These are phyloP conservation scores for Apis dorsata DNA, from an alignment of 1,140 invertebrate genomes.

Conservation along the genomic window DNA sequence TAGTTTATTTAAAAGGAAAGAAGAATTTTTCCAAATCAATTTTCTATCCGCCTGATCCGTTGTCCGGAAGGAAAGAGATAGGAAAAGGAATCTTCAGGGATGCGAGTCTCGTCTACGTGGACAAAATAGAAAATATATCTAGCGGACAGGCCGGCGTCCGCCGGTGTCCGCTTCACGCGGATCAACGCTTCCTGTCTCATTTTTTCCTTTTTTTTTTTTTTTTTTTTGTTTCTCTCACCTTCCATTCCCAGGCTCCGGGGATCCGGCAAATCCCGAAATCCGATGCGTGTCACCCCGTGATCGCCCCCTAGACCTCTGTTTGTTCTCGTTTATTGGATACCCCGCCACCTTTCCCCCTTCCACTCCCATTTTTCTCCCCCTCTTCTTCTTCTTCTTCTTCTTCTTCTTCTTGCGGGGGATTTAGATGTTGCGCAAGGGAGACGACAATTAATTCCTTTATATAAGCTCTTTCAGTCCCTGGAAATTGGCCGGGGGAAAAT, in stretches of 20 bases:
- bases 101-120: constrained; percentile 41
- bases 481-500: too few relatives aligned
- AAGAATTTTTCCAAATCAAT: too few relatives aligned
- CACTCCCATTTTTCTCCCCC: neutral
- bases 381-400: neutral
- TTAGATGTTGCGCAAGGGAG: neutral
- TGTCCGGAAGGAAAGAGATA: neutral
- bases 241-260: constrained; percentile 23
- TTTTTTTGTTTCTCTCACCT: constrained; percentile 34
- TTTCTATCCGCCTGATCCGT: too few relatives aligned
- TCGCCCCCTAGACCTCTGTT: constrained; percentile 42
- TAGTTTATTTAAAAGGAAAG: too few relatives aligned
- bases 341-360: neutral
- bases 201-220: neutral
- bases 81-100: constrained; percentile 7
- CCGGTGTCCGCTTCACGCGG: constrained; percentile 48
- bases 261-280: constrained; percentile 53
- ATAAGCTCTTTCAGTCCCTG: too few relatives aligned
- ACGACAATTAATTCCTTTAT: neutral
- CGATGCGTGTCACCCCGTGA: constrained; percentile 43
- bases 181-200: constrained; percentile 43
- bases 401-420: neutral
- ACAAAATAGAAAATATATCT: constrained; percentile 60
- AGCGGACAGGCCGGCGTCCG: constrained; percentile 23
- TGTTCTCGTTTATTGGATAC: constrained; percentile 55